These are phyloP conservation scores for Mesochorus sp. DNA, from an alignment of 2,888 invertebrate genomes.

Conservation along the genomic window DNA sequence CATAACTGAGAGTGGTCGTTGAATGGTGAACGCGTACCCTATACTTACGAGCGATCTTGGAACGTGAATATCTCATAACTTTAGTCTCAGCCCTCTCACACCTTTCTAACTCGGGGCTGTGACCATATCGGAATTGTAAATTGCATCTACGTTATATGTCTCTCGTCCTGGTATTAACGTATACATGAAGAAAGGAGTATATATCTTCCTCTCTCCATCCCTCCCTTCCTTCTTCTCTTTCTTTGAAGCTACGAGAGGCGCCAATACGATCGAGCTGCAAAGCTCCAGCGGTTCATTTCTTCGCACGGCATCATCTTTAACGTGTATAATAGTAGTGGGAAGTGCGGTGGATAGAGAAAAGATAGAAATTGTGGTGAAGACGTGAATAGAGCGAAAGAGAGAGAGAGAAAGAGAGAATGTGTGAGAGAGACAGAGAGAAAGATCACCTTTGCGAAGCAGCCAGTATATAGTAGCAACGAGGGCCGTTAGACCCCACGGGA, in stretches of 20 bases:
- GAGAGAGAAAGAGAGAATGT: slow-evolving; percentile 38
- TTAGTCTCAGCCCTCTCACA: not conserved
- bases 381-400: slow-evolving; percentile 12
- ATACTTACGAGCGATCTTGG: slow-evolving; percentile 27
- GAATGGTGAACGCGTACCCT: not conserved
- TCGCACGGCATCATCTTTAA: slow-evolving; percentile 33
- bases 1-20: not conserved
- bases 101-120: not conserved
- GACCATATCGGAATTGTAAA: slow-evolving; percentile 56
- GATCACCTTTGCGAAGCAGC: slow-evolving; percentile 54
- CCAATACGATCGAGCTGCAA: slow-evolving; percentile 60
- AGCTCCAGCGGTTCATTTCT: slow-evolving; percentile 42
- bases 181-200: not conserved
- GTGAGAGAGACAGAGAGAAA: slow-evolving; percentile 47
- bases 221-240: no score
- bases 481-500: slow-evolving; percentile 55
- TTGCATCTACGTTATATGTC: slow-evolving; percentile 20
- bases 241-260: slow-evolving; percentile 48
- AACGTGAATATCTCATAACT: slow-evolving; percentile 24
- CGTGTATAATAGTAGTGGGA: slow-evolving; percentile 11
- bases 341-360: slow-evolving; percentile 11
- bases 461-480: slow-evolving; percentile 30
- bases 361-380: slow-evolving; percentile 20
- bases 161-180: not conserved
- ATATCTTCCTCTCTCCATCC: not conserved